Evolutionary conservation across 2,797 vertebrate species (phyloP).

Genomic region (Chloroceryle amazona): DNA sequence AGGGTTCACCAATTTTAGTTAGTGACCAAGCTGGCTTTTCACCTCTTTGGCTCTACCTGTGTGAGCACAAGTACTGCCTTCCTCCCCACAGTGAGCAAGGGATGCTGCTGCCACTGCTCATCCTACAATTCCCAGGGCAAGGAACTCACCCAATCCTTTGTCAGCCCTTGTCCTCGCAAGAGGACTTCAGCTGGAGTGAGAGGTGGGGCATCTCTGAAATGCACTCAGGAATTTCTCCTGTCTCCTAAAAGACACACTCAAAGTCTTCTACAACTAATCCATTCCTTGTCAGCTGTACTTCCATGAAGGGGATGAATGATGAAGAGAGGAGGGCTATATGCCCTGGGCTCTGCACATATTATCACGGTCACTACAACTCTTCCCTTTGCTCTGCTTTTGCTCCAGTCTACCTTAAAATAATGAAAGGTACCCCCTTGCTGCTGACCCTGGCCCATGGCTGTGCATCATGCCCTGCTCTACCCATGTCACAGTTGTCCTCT

Average conservation of each 20-base stretch:
- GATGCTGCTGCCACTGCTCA: background rate
- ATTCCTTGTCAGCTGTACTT: background rate
- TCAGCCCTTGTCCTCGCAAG: background rate
- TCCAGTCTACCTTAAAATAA: background rate
- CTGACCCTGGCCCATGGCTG: background rate
- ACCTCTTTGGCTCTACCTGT: rapidly evolving
- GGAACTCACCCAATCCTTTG: background rate
- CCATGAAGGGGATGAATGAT: background rate
- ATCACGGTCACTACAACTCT: background rate
- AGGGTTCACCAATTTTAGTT: background rate
- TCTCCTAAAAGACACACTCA: background rate
- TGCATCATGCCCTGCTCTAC: background rate
- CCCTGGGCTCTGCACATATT: background rate
- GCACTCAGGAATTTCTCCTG: background rate
- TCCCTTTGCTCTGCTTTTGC: background rate
- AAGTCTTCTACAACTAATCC: background rate
- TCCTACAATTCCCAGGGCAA: background rate
- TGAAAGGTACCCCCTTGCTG: background rate
- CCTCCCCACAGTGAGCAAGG: background rate
- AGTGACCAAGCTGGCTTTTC: background rate
- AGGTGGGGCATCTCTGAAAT: background rate
- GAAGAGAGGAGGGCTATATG: background rate
- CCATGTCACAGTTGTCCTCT: rapidly evolving
- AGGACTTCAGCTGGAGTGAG: background rate
- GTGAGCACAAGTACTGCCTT: background rate